Evolutionary conservation across 1,140 invertebrate genomes (phyloP), one percentile per base, ranked within the genome.

Genomic region (Zaprionus nigranus): DNA sequence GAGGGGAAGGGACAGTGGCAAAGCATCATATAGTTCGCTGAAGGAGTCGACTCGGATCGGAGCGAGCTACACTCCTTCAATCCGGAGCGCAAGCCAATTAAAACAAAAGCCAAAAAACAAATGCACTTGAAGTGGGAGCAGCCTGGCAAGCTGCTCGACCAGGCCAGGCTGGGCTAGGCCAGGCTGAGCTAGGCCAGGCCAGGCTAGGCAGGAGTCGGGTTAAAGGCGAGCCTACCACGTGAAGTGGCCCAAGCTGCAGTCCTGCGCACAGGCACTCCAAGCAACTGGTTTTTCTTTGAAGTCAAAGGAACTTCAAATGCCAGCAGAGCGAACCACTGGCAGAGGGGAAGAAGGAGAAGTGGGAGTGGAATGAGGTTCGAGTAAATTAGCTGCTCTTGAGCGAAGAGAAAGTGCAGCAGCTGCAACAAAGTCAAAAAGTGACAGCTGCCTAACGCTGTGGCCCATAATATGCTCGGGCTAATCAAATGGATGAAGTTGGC

Each of bases 21-120:
- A 22, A 28, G 75, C 59, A 56, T 51, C 34, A 68, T 78, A 74
- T 88, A 88, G 84, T 88, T 88, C 73, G 67, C 62, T 66, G 74
- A 59, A 76, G 66, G 58, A 72, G 53, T 58, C 49, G 73, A 78
- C 74, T 12, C 30, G 79, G 57, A 86, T 71, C 78, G 68, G 70
- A 56, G 63, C 61, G 54, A 72, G 57, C 59, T 40, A 2, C 38
- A 75, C 84, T 87, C 74, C 84, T 88, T 80, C 67, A 88, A 84
- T 74, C 58, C 60, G 81, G 46, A 51, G 67, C 65, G 74, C 81
- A 88, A 83, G 84, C 84, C 84, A 88, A 88, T 88, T 88, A 88
- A 88, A 88, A 88, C 84, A 88, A 88, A 88, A 90, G 84, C 84
- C 84, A 84, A 88, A 88, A 87, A 88, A 88, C 84, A 88, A 88